Evolutionary conservation across 2,888 invertebrate species (phyloP).

Genomic region (Bellardia pandia): DNA sequence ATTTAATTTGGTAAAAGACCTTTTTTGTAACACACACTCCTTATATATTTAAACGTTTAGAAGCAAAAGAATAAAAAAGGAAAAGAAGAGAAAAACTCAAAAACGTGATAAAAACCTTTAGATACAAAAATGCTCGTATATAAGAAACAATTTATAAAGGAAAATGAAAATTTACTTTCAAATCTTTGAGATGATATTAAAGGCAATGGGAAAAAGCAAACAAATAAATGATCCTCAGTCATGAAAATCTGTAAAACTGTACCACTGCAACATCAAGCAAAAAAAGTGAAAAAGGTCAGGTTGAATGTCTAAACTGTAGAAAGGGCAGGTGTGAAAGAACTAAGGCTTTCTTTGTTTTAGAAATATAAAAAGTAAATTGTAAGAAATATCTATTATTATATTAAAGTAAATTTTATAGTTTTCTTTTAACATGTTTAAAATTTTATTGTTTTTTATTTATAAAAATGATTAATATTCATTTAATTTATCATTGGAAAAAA

Average conservation of each 20-base stretch:
- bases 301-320: background rate
- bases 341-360: background rate
- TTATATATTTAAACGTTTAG: too few species aligned
- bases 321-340: constrained; percentile 45
- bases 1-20: background rate
- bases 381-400: background rate
- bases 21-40: background rate
- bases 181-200: constrained; percentile 8
- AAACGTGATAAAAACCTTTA: constrained; percentile 40
- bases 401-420: constrained; percentile 13
- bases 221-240: background rate
- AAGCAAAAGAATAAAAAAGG: constrained; percentile 6
- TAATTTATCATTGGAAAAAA: constrained; percentile 31
- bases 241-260: constrained; percentile 47
- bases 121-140: background rate
- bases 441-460: constrained; percentile 6
- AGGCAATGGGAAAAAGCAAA: background rate
- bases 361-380: constrained; percentile 4
- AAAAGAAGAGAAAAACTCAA: background rate
- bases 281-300: constrained; percentile 21
- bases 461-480: constrained; percentile 36
- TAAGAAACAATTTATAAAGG: constrained; percentile 18
- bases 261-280: constrained; percentile 1
- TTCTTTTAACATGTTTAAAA: background rate
- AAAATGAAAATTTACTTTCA: constrained; percentile 24